A percentile compares a stretch with the other conserved stretches of the same genome.
Conservation (phyloP, 2,113 vertebrate species). For the Herpetotheres cachinnans region DNA sequence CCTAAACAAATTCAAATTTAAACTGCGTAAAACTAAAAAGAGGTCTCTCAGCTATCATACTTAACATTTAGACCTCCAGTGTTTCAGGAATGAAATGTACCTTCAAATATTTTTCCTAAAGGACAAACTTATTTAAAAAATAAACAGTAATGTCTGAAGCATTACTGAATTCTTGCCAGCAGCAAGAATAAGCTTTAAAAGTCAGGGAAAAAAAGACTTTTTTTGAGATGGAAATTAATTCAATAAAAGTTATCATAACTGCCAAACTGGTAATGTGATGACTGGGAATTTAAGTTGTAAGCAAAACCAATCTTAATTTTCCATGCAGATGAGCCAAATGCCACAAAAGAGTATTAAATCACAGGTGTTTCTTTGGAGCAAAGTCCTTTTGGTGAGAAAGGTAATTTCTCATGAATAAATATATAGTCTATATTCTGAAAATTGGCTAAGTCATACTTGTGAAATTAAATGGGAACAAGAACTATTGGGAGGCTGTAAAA, state of each 20-base stretch:
- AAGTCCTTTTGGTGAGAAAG: background rate
- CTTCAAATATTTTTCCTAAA: background rate
- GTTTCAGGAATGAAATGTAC: background rate
- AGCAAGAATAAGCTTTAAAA: background rate
- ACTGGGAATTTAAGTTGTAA: background rate
- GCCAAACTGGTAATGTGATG: background rate
- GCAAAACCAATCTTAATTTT: background rate
- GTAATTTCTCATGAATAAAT: background rate
- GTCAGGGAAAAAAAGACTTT: background rate
- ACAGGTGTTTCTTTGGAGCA: background rate
- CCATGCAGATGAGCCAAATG: background rate
- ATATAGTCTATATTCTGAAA: background rate
- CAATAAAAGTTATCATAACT: background rate
- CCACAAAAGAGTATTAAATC: background rate
- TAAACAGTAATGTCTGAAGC: background rate
- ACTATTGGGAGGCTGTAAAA: background rate
- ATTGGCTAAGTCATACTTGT: background rate
- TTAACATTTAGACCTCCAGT: conserved; percentile 22
- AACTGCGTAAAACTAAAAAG: background rate
- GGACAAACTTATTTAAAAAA: background rate
- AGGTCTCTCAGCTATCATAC: background rate
- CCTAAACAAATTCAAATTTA: background rate
- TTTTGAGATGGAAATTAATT: conserved; percentile 28
- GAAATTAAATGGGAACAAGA: background rate
- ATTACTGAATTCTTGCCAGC: conserved; percentile 3